Evolutionary conservation across 2,888 invertebrate genomes (phyloP), one percentile per base, ranked within the genome.

Genomic region (Pollenia griseotomentosa): DNA sequence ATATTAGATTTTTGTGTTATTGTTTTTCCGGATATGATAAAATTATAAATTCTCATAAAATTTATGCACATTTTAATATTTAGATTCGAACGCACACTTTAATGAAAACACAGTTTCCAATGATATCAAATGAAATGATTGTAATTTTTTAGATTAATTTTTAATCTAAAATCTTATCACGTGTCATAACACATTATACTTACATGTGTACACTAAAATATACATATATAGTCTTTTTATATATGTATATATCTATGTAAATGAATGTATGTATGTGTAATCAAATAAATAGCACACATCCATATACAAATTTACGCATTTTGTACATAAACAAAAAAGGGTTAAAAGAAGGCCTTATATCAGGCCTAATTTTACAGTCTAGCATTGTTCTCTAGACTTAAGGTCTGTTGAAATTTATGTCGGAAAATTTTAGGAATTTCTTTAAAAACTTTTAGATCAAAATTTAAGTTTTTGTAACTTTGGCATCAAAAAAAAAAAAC

Each of bases 151-250:
- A 74, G 73, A 78, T 74, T 78, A 68, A 82, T 68, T 77, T 78
- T 73, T 82, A 82, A 82, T 82, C 85, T 78, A 73, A 77, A 86
- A 78, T 86, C 85, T 82, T 78, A 82, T 77, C 82, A 86, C 82
- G 82, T 86, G 73, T 86, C 77, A 73, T 74, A 82, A 65, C 82
- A 86, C 33, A 73, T 82, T 78, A 66, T 73, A 57, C 68, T 16
- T 53, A 44, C 40, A 16, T 0, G 48, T 14, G 6, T 19, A 11
- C 11, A 57, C 8, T 55, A 2, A 23, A 14, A 14, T 33, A 44
- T 48, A 46, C 14, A 10, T 14, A 23, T 23, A 11, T 7, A 33
- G 5, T 6, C 33, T 6, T 6, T 33, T 33, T 33, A 33, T 6
- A 33, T 33, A 23, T 23, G 3, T 2, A 23, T 6, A 6, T 23